Evolutionary conservation across 2,797 vertebrate genomes (phyloP).

Genomic region (Lates japonicus): DNA sequence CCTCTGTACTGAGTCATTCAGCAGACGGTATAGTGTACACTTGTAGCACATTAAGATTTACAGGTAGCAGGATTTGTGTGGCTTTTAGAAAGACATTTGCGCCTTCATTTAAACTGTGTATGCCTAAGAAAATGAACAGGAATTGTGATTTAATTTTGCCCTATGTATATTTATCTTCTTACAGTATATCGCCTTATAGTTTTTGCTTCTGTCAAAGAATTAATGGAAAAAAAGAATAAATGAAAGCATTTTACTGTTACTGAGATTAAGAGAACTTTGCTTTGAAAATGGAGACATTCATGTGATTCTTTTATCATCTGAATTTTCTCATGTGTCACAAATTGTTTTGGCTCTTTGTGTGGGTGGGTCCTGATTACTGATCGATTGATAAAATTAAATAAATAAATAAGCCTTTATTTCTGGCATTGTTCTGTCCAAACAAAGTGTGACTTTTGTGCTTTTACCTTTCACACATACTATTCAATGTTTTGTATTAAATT

Average conservation of each 20-base stretch:
- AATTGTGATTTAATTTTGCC: constrained; percentile 42
- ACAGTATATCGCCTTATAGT: constrained; percentile 58
- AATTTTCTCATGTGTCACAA: constrained; percentile 45
- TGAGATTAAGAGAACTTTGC: constrained; percentile 48
- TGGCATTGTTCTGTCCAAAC: constrained; percentile 34
- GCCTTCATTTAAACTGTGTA: constrained; percentile 33
- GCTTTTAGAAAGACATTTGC: constrained; percentile 18
- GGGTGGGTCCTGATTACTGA: constrained; percentile 64
- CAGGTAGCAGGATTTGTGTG: constrained; percentile 30
- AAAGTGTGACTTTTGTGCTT: constrained; percentile 8
- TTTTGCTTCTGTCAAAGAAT: constrained; percentile 57
- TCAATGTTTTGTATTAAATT: not conserved
- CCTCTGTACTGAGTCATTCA: constrained; percentile 23
- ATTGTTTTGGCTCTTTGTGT: constrained; percentile 48
- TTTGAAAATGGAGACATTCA: constrained; percentile 60
- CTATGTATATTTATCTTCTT: constrained; percentile 59
- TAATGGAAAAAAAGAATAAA: constrained; percentile 38
- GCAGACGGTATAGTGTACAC: constrained; percentile 19
- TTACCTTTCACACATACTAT: not conserved
- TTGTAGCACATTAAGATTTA: constrained; percentile 54
- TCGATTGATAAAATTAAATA: constrained; percentile 75
- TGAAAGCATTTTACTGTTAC: constrained; percentile 57
- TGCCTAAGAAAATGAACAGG: constrained; percentile 26
- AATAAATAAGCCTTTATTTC: constrained; percentile 63
- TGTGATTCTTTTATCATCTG: constrained; percentile 55